phyloP scores from a whole-genome alignment of 2,888 invertebrate genomes.

The Imbricaverruca yamaguchii region DNA sequence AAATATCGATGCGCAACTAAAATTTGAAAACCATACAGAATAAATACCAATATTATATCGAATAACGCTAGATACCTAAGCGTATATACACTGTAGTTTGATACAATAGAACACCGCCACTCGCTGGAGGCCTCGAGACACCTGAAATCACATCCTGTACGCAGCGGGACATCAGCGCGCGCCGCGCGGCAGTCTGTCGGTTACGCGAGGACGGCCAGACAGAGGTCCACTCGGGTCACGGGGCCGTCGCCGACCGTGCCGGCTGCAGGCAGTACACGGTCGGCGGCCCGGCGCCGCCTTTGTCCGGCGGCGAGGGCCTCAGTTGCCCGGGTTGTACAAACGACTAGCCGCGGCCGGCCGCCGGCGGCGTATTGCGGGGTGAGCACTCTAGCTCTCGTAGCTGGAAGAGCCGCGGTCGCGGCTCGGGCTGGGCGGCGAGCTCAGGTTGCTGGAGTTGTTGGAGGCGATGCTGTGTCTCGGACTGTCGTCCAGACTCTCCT shows the following conservation, averaged over 20 bases:
- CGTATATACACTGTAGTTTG: neutral
- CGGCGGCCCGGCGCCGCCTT: no score
- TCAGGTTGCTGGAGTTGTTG: slow-evolving; percentile 64
- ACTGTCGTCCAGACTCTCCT: slow-evolving; percentile 46
- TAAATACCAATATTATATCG: slow-evolving; percentile 15
- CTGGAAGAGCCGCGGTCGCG: slow-evolving; percentile 16
- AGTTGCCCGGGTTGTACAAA: slow-evolving; percentile 5
- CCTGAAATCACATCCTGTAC: neutral
- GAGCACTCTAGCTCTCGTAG: slow-evolving; percentile 6
- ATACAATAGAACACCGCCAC: neutral
- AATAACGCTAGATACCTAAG: neutral
- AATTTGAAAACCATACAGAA: slow-evolving; percentile 20
- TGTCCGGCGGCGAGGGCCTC: neutral
- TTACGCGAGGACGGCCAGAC: neutral
- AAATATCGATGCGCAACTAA: slow-evolving; percentile 12
- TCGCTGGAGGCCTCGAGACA: neutral
- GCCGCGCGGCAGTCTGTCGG: neutral
- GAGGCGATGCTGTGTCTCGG: slow-evolving; percentile 65
- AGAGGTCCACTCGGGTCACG: neutral
- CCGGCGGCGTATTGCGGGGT: no score
- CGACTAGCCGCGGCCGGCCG: neutral
- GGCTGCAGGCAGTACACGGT: no score
- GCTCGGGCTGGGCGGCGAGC: slow-evolving; percentile 45
- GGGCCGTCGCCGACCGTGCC: neutral
- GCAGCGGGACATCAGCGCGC: neutral